Conservation (phyloP, 2,113 vertebrate species). For the Falco punctatus region DNA sequence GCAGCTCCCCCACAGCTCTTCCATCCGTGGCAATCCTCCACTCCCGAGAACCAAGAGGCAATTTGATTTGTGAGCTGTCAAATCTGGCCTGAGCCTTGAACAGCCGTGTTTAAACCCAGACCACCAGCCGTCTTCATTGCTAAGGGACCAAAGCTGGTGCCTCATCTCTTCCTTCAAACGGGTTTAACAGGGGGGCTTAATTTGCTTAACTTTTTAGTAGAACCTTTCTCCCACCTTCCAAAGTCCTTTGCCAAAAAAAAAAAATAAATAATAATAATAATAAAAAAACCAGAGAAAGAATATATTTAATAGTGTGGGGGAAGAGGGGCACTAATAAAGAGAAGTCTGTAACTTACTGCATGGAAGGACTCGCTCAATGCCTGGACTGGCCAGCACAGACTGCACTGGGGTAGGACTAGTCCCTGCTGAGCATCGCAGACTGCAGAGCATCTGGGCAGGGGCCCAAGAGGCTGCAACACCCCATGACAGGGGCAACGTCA, state of each 20-base stretch:
- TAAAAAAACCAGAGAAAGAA: neutral
- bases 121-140: constrained; percentile 32
- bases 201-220: neutral
- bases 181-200: neutral
- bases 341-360: neutral
- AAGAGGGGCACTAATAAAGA: constrained; percentile 15
- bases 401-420: neutral
- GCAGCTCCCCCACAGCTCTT: neutral
- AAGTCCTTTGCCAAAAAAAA: constrained; percentile 9
- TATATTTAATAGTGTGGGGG: neutral
- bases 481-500: neutral
- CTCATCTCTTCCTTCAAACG: neutral
- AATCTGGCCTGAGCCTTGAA: constrained; percentile 20
- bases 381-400: neutral
- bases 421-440: neutral
- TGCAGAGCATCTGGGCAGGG: neutral
- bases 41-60: neutral
- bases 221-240: constrained; percentile 11
- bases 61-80: constrained; percentile 53
- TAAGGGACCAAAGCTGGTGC: neutral
- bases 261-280: neutral
- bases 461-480: neutral
- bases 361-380: neutral
- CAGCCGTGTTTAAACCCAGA: constrained; percentile 7
- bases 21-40: neutral